Evolutionary conservation across 2,113 vertebrate species (phyloP).

Genomic region (Podarcis muralis): DNA sequence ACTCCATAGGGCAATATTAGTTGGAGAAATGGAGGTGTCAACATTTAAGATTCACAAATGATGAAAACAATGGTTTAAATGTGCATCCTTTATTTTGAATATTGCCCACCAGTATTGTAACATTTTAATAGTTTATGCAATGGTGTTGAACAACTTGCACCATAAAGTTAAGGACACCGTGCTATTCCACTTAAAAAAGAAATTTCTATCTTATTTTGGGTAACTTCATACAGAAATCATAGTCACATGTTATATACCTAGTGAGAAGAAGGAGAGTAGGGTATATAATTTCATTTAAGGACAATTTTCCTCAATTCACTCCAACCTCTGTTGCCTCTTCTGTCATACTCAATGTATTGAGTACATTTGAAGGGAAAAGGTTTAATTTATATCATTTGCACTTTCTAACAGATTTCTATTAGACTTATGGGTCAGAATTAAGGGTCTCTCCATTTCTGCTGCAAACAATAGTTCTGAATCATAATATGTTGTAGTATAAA

Average conservation of each 20-base stretch:
- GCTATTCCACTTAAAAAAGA: background rate
- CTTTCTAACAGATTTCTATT: constrained; percentile 48
- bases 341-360: background rate
- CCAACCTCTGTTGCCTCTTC: background rate
- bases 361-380: background rate
- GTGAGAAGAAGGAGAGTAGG: background rate
- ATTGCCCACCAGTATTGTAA: background rate
- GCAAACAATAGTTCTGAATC: constrained; percentile 20
- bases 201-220: background rate
- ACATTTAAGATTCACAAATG: background rate
- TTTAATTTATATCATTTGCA: constrained; percentile 34
- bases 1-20: background rate
- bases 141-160: background rate
- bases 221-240: background rate
- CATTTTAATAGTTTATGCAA: background rate
- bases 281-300: background rate
- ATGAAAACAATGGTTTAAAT: background rate
- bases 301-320: background rate
- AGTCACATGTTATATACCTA: background rate
- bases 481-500: background rate
- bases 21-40: background rate
- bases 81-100: background rate
- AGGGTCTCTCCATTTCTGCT: background rate
- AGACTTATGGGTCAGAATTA: background rate
- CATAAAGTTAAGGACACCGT: background rate